Evolutionary conservation across 2,888 invertebrate genomes (phyloP), one percentile per base, ranked within the genome.

Genomic region (Cephalotes varians): DNA sequence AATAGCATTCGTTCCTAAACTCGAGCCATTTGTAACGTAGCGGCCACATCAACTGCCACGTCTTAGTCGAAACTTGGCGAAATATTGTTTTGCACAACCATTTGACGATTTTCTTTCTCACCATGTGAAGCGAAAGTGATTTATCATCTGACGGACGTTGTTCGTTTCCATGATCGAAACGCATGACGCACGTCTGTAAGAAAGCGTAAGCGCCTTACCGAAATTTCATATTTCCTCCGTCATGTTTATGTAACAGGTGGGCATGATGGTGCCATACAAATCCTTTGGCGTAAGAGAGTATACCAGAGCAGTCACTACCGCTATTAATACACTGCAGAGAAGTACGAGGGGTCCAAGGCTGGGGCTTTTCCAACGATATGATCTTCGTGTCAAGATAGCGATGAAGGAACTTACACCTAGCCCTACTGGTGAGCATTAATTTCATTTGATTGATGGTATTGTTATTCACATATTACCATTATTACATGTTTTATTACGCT

Each of bases 211-310:
- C 34, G 15, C 31, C 40, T 65, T 21, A 60, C 34, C 28, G 28
- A 71, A 71, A 62, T 62, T 49, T 69, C 21, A 71, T 40, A 40
- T 62, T 62, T 56, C 1, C 69, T n/a, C 2, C 40, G 25, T 84
- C 18, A 60, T 71, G 54, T 9, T 65, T 60, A 34, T 81, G 73
- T 90, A 87, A 84, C 95, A 96, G 93, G 96, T 97, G 89, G 97
- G 97, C 62, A 96, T 97, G 93, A 96, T 97, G 88, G 96, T 97
- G 90, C 97, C 98, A 12, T 96, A 97, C 93, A 97, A 97, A 93
- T 96, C 96, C 87, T 98, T 97, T 94, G 97, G 97, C 87, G 96
- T 96, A 83, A 95, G 97, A 82, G 97, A 97, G 93, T 97, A 97
- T 94, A 96, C 96, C 81, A 96, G 96, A 92, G 97, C 97, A 81